Evolutionary conservation across 2,113 vertebrate species (phyloP).

Genomic region (Vulpes ferrilata): DNA sequence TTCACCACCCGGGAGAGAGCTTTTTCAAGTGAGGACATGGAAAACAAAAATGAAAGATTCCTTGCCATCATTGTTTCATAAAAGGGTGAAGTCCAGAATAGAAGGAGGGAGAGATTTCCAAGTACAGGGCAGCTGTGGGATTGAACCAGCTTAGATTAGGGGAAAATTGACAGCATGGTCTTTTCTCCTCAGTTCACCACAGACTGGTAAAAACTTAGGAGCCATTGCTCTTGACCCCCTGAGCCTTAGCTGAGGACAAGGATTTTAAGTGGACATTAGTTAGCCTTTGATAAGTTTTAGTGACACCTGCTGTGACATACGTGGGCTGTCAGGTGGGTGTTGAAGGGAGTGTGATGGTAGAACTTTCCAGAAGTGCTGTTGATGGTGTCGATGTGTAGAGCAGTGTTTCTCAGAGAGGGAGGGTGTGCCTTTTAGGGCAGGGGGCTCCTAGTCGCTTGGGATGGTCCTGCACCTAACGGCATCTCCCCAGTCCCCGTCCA

Average conservation of each 20-base stretch:
- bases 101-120: neutral
- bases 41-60: neutral
- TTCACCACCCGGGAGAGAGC: neutral
- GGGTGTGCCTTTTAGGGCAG: neutral
- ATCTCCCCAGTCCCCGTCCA: accelerated
- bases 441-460: accelerated
- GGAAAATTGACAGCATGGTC: neutral
- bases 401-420: accelerated
- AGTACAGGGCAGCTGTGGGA: no score
- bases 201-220: neutral
- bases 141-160: neutral
- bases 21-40: neutral
- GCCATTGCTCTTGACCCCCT: accelerated
- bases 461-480: accelerated
- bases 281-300: neutral
- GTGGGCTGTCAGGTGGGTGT: accelerated
- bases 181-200: neutral
- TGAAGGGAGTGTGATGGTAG: neutral
- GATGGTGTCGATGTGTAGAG: accelerated
- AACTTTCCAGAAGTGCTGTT: neutral
- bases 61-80: accelerated
- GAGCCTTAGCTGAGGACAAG: neutral
- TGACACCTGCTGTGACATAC: accelerated
- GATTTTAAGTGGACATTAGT: neutral
- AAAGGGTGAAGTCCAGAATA: neutral